Percentiles rank a stretch among this genome's conserved stretches.
Evolutionary conservation across 2,797 vertebrate genomes (phyloP).

Genomic region (Erpetoichthys calabaricus): DNA sequence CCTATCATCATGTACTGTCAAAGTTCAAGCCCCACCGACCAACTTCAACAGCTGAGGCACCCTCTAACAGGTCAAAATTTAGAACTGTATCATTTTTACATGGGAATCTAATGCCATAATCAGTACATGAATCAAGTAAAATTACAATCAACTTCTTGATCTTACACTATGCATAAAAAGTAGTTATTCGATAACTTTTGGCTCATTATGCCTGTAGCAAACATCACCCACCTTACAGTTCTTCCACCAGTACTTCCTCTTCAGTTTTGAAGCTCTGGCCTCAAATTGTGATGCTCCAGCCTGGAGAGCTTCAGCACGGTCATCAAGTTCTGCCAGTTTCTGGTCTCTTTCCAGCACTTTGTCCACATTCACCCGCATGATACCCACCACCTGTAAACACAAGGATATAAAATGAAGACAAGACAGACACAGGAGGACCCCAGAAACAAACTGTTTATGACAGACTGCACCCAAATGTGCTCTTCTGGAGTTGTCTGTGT

Average conservation of each 20-base stretch:
- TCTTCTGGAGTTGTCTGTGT: too few relatives aligned
- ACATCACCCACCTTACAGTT: conserved; percentile 50
- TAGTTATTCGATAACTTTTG: not conserved
- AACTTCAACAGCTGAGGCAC: too few relatives aligned
- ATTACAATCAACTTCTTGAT: not conserved
- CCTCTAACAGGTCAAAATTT: too few relatives aligned
- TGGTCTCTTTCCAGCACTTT: conserved; percentile 57
- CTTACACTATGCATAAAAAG: not conserved
- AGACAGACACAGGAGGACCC: not conserved
- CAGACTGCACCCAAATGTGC: too few relatives aligned
- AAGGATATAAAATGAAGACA: not conserved
- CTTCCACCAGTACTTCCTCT: conserved; percentile 66
- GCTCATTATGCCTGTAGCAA: not conserved
- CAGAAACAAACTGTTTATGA: too few relatives aligned
- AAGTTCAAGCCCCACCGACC: too few relatives aligned
- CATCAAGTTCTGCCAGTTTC: conserved; percentile 54
- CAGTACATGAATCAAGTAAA: not conserved
- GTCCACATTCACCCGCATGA: conserved; percentile 63
- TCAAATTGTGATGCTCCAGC: conserved; percentile 60
- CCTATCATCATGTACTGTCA: too few relatives aligned
- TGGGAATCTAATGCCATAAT: not conserved
- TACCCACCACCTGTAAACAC: conserved; percentile 52
- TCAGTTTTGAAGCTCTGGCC: conserved; percentile 56
- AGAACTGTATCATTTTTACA: not conserved
- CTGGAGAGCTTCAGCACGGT: conserved; percentile 53